These are phyloP conservation scores for Resseliella maxima DNA, from an alignment of 2,888 invertebrate genomes.

Conservation along the genomic window DNA sequence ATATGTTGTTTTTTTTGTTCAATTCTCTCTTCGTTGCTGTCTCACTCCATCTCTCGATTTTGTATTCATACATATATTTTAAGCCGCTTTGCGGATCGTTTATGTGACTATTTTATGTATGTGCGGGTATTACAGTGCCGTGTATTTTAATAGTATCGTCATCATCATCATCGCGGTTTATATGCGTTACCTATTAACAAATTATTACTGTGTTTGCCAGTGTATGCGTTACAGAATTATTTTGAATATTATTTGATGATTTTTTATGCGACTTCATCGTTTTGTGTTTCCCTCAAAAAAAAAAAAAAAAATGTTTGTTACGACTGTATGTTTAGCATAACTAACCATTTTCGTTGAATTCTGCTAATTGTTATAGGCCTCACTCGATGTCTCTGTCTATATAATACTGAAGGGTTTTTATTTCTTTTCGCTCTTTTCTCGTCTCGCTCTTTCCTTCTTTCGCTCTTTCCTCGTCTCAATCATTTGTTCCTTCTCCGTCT, in stretches of 20 bases:
- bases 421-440: no score
- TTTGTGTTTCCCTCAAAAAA: neutral
- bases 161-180: conserved; percentile 17
- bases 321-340: conserved; percentile 13
- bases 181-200: conserved; percentile 51
- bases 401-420: neutral
- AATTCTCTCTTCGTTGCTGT: no score
- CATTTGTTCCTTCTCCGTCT: neutral
- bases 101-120: conserved; percentile 31
- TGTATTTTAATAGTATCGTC: conserved; percentile 44
- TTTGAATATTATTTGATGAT: conserved; percentile 6
- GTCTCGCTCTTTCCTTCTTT: neutral
- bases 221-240: conserved; percentile 27
- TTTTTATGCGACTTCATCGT: neutral
- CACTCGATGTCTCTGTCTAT: neutral
- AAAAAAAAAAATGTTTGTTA: neutral
- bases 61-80: no score
- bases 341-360: conserved; percentile 46
- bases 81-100: neutral
- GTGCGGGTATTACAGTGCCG: neutral
- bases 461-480: no score
- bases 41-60: no score
- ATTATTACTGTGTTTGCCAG: neutral
- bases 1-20: neutral
- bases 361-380: conserved; percentile 26